Conservation (phyloP, 1,140 invertebrate genomes). For the Reticulitermes speratus region DNA sequence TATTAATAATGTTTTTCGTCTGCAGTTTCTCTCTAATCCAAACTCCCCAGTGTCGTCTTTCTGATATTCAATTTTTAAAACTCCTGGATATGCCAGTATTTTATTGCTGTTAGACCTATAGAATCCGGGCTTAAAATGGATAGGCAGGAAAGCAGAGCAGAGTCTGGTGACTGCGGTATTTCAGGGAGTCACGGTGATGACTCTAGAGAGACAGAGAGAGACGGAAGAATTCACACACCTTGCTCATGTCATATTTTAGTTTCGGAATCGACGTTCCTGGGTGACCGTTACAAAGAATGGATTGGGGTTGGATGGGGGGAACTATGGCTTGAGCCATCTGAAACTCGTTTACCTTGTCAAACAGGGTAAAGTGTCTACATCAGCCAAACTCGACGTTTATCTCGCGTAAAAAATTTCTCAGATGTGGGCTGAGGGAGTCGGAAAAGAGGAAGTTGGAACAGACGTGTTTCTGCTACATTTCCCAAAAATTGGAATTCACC, state of each 20-base stretch:
- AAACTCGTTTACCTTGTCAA: constrained; percentile 16
- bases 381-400: background rate
- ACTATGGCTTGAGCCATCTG: background rate
- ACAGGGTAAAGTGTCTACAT: background rate
- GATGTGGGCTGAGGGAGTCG: constrained; percentile 2
- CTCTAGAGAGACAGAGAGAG: background rate
- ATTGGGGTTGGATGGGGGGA: too few species aligned
- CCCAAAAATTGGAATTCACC: too few species aligned
- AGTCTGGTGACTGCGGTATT: background rate
- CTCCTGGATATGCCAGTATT: background rate
- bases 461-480: too few species aligned
- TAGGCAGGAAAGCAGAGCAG: background rate
- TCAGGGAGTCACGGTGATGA: background rate
- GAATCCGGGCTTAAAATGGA: too few species aligned
- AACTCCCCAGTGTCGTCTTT: background rate
- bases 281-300: background rate
- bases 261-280: background rate
- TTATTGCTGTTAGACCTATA: background rate
- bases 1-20: background rate
- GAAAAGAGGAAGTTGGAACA: background rate
- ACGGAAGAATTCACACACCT: background rate
- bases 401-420: background rate
- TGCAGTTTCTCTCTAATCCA: background rate
- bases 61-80: background rate
- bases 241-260: background rate